These are phyloP conservation scores for Liparis tanakae DNA, from an alignment of 2,797 vertebrate species.

Conservation along the genomic window DNA sequence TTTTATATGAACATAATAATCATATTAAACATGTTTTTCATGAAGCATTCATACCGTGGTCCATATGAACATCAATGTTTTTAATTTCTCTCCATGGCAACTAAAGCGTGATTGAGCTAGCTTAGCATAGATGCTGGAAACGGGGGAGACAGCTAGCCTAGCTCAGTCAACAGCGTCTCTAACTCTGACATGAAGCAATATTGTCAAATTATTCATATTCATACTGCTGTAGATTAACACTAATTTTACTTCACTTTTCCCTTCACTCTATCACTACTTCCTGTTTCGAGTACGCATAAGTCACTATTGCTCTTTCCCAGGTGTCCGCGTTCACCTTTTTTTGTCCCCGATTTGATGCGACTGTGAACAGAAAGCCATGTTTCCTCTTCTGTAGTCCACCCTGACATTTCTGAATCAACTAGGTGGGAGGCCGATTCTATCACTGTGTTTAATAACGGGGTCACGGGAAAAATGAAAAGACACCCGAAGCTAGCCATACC, in stretches of 20 bases:
- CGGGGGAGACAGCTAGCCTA: not conserved
- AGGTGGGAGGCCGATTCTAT: slow-evolving; percentile 62
- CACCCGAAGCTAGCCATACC: slow-evolving; percentile 76
- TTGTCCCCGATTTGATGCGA: slow-evolving; percentile 36
- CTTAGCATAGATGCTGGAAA: not conserved
- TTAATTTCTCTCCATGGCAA: not conserved
- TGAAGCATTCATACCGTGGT: not conserved
- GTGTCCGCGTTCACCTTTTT: slow-evolving; percentile 8
- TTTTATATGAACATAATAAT: not conserved
- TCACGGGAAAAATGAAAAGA: slow-evolving; percentile 80
- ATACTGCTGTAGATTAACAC: not conserved
- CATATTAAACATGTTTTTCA: not conserved
- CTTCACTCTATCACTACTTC: too few species aligned
- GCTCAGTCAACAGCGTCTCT: not conserved
- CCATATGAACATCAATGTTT: not conserved
- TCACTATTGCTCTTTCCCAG: not conserved
- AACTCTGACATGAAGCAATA: not conserved
- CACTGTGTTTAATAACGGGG: slow-evolving; percentile 80
- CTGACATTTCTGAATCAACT: slow-evolving; percentile 71
- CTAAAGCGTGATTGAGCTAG: not conserved
- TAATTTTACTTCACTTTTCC: not conserved
- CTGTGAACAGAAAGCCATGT: slow-evolving; percentile 44
- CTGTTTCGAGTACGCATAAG: not conserved
- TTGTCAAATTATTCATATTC: not conserved
- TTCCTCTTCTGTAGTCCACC: slow-evolving; percentile 58